Base-by-base conservation (phyloP, 2,113 vertebrate genomes). In the Andinoacara biseriatus region DNA sequence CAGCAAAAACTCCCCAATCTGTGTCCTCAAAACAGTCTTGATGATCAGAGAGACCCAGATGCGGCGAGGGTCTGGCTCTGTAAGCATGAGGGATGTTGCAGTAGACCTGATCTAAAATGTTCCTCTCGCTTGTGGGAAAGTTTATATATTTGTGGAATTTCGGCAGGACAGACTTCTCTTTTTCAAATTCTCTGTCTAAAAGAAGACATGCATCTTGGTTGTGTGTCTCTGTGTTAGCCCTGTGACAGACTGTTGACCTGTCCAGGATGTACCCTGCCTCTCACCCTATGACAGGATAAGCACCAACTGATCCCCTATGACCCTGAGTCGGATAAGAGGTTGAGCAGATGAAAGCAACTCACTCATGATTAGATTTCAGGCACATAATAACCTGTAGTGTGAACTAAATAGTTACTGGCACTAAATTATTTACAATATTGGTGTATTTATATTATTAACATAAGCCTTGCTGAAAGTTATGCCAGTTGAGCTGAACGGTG, bases 371-470 rank as follows among this genome's bases (percentile, higher is more conserved):
- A 40, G 38, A 4, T 13, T 43, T 43, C 40, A 43, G 10, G 40
- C 40, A 43, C 10, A 10, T 43, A 43, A 3, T 43, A 43, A 13
- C 10, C 46, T 26, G 40, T 3, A 26, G 22, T 67, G 63, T 18
- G 24, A 67, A 46, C 22, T 17, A 67, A 67, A 46, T 0, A 26
- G 24, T 46, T 67, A 13, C 2, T 65, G n/a, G 13, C n/a, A 65
- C 38, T 43, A n/a, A 2, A 0, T 26, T 0, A 67, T 26, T 4
- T 67, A 15, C 62, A 26, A 0, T 67, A 26, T 67, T 67, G 46
- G 46, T 40, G 46, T 67, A 67, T 67, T 26, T 46, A 26, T 46
- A 24, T 46, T 26, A 46, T 46, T 67, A 40, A 46, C 24, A 18
- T 17, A 31, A 62, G 35, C 31, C 18, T n/a, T 38, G 60, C 33